Conservation (phyloP, 2,797 vertebrate species). For the Falco naumanni region DNA sequence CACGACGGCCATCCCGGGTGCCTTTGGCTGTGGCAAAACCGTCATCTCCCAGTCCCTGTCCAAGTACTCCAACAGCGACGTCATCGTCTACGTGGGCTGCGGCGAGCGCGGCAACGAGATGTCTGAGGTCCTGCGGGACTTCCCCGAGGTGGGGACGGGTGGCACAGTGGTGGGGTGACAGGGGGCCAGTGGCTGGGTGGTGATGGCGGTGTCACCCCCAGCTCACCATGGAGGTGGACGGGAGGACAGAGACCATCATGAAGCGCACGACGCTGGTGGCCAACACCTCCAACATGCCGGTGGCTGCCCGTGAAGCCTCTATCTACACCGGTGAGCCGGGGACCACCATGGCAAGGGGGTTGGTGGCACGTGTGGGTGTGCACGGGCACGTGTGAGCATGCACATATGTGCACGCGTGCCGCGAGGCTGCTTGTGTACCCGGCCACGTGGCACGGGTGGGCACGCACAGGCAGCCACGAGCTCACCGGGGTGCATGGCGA, state of each 20-base stretch:
- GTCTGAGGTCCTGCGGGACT: conserved; percentile 74
- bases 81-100: conserved; percentile 76
- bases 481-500: neutral
- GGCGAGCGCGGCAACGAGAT: conserved; percentile 75
- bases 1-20: conserved; percentile 75
- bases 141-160: conserved; percentile 62
- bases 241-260: conserved; percentile 72
- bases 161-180: accelerated
- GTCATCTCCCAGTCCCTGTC: conserved; percentile 76
- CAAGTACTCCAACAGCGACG: conserved; percentile 75
- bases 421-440: neutral
- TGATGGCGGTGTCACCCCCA: neutral
- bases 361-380: neutral
- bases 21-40: conserved; percentile 75
- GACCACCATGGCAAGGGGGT: accelerated
- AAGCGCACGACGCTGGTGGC: conserved; percentile 72
- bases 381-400: neutral
- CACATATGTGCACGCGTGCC: no score
- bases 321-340: conserved; percentile 66
- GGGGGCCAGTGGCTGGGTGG: neutral
- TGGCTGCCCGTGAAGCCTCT: conserved; percentile 71
- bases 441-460: accelerated
- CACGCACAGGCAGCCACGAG: neutral
- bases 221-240: conserved; percentile 64
- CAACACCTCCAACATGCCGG: conserved; percentile 76